Conservation (phyloP, 1,140 invertebrate species). For the Bilobella aurantiaca region DNA sequence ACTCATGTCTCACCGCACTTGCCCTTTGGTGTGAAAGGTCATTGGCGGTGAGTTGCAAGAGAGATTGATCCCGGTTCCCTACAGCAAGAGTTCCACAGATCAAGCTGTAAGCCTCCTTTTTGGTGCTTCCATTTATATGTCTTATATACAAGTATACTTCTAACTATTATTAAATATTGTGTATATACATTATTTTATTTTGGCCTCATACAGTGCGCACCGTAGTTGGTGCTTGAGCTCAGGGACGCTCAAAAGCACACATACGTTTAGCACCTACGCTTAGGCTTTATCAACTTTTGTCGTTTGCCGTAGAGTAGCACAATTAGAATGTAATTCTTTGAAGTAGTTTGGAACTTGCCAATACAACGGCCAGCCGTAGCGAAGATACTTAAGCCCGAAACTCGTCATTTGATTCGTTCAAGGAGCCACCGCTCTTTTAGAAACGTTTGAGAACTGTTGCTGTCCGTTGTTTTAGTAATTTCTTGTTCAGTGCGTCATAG, state of each 20-base stretch:
- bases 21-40: slow-evolving; percentile 82
- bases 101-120: slow-evolving; percentile 86
- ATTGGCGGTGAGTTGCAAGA: slow-evolving; percentile 99
- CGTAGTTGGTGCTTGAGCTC: too few species aligned
- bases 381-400: too few species aligned
- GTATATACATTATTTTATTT: neutral
- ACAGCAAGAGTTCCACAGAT: slow-evolving; percentile 98
- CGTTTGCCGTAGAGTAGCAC: neutral
- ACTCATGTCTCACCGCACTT: slow-evolving; percentile 38
- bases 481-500: too few species aligned
- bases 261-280: neutral
- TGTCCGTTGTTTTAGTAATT: neutral
- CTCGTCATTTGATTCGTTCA: too few species aligned
- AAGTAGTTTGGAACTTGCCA: neutral
- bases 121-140: slow-evolving; percentile 38
- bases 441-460: neutral
- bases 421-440: neutral
- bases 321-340: too few species aligned
- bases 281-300: too few species aligned
- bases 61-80: slow-evolving; percentile 95
- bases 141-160: slow-evolving; percentile 36
- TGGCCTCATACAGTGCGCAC: too few species aligned
- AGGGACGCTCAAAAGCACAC: neutral
- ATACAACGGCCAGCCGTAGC: neutral
- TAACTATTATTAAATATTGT: slow-evolving; percentile 37